A percentile compares a stretch with the other conserved stretches of the same genome.
Conservation (phyloP, 2,113 vertebrate genomes). For the Microcebus lehilahytsara region DNA sequence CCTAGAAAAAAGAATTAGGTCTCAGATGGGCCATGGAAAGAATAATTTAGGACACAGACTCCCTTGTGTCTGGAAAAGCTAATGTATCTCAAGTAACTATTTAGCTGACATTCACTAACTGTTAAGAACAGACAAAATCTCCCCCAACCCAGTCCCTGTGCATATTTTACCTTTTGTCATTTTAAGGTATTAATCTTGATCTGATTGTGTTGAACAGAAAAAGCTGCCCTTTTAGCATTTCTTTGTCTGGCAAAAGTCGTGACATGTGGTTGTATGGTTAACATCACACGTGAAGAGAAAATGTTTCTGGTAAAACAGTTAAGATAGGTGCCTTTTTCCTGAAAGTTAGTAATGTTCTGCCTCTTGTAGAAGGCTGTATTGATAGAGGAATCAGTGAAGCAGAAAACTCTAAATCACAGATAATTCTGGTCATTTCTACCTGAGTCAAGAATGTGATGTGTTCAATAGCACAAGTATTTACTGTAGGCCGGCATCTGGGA, state of each 20-base stretch:
- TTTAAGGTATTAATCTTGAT: constrained; percentile 7
- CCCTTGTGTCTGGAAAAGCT: constrained; percentile 29
- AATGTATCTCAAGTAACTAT: not conserved
- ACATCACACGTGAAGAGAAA: constrained; percentile 11
- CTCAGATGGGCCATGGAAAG: not conserved
- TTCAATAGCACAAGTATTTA: not conserved
- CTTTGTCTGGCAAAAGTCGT: not conserved
- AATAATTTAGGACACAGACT: constrained; percentile 11
- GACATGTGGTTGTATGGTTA: not conserved
- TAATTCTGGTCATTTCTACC: not conserved
- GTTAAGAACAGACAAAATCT: not conserved
- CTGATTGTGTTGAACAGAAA: not conserved
- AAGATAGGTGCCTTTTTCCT: not conserved
- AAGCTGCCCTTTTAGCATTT: not conserved
- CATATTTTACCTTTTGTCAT: not conserved
- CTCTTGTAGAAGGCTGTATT: not conserved
- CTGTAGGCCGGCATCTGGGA: not conserved
- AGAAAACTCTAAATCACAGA: not conserved
- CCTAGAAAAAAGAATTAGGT: not conserved
- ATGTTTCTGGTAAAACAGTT: constrained; percentile 32
- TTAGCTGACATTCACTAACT: constrained; percentile 2
- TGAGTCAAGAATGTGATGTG: not conserved
- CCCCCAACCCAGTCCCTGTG: not conserved
- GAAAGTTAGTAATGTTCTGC: not conserved
- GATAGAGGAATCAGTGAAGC: not conserved